Percentiles rank a stretch among this genome's conserved stretches.
These are phyloP conservation scores for Drosophila antonietae DNA, from an alignment of 2,888 invertebrate genomes.

Conservation along the genomic window DNA sequence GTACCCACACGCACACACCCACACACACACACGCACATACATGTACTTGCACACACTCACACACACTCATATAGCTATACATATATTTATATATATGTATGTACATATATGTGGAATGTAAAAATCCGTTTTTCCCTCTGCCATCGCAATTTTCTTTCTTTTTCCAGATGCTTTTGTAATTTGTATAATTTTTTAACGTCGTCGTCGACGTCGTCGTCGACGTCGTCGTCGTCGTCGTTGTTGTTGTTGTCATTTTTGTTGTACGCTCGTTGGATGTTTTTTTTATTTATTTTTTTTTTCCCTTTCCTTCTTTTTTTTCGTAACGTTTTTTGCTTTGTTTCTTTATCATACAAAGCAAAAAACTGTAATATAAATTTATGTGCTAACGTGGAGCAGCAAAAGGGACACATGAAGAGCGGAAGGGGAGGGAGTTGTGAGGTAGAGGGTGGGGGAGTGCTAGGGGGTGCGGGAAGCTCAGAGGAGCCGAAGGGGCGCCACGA, in stretches of 20 bases:
- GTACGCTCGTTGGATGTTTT: slow-evolving; percentile 44
- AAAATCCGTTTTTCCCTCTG: slow-evolving; percentile 67
- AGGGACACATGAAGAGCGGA: slow-evolving; percentile 23
- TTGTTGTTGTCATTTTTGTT: slow-evolving; percentile 35
- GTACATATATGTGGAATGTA: slow-evolving; percentile 24
- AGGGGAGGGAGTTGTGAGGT: not conserved
- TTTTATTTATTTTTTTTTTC: slow-evolving; percentile 11
- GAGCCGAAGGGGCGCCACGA: slow-evolving; percentile 31
- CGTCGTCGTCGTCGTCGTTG: slow-evolving; percentile 1
- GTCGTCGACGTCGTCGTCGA: slow-evolving; percentile 44
- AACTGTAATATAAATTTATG: slow-evolving; percentile 77
- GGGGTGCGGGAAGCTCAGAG: not conserved
- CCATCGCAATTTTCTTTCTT: slow-evolving; percentile 62
- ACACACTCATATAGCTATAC: not conserved
- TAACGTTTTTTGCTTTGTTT: slow-evolving; percentile 64
- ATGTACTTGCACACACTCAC: not conserved
- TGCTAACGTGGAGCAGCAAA: slow-evolving; percentile 47
- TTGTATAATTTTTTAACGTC: slow-evolving; percentile 78
- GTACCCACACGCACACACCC: slow-evolving; percentile 7
- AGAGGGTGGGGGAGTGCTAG: not conserved
- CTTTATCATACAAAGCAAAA: slow-evolving; percentile 60
- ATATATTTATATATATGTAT: not conserved
- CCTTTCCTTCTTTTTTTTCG: slow-evolving; percentile 30
- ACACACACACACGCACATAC: slow-evolving; percentile 3
- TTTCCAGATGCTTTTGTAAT: slow-evolving; percentile 71